A percentile compares a stretch with the other conserved stretches of the same genome.
Evolutionary conservation across 2,113 vertebrate genomes (phyloP).

Genomic region (Eudyptes chrysolophus): DNA sequence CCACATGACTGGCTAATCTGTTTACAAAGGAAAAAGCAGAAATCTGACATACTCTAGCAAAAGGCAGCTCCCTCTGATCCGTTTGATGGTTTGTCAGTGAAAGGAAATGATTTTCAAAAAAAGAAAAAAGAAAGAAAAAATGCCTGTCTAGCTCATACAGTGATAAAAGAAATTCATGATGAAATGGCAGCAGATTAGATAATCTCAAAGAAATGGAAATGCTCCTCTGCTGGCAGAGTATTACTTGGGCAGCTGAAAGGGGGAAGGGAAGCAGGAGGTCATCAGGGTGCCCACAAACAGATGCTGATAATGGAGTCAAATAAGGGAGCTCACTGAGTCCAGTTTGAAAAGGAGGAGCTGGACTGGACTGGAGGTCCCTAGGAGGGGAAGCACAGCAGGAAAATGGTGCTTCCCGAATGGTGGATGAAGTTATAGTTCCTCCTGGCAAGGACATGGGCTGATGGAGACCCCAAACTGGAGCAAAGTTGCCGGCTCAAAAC

Average conservation of each 20-base stretch:
- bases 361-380: neutral
- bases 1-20: constrained; percentile 54
- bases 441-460: neutral
- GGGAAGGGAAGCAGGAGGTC: constrained; percentile 26
- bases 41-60: constrained; percentile 56
- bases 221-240: constrained; percentile 57
- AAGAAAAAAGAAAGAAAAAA: constrained; percentile 22
- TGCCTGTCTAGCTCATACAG: constrained; percentile 43
- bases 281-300: neutral
- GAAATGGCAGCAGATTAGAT: constrained; percentile 73
- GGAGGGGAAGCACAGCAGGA: neutral
- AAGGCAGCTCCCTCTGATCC: constrained; percentile 58
- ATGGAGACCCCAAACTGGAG: neutral
- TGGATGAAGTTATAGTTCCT: neutral
- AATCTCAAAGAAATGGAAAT: constrained; percentile 75
- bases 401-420: neutral
- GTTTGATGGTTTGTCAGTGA: constrained; percentile 53
- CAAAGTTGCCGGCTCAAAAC: neutral
- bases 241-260: constrained; percentile 43
- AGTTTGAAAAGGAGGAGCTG: neutral
- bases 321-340: neutral
- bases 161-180: constrained; percentile 59
- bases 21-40: constrained; percentile 66
- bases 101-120: constrained; percentile 64
- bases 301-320: neutral